These are phyloP conservation scores for Yoshiicerus persimilis DNA, from an alignment of 1,140 invertebrate species.

Conservation along the genomic window DNA sequence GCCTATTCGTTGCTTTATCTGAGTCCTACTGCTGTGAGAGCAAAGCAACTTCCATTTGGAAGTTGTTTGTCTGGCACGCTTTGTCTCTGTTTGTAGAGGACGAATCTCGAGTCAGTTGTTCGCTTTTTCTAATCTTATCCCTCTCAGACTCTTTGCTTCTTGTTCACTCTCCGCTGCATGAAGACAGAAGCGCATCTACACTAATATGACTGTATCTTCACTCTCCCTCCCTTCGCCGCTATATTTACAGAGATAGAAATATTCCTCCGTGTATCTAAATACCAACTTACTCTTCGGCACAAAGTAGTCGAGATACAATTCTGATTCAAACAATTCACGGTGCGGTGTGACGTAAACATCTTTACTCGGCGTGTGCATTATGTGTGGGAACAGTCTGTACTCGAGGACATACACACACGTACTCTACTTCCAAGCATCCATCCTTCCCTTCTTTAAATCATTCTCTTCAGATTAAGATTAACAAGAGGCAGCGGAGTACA, in stretches of 20 bases:
- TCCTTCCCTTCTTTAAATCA: neutral
- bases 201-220: neutral
- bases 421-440: neutral
- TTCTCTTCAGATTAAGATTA: neutral
- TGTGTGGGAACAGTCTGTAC: neutral
- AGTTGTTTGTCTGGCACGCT: neutral
- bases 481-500: neutral
- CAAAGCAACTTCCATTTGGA: neutral
- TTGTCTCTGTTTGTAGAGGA: neutral
- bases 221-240: neutral
- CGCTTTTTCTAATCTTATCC: conserved; percentile 9
- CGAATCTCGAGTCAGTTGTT: neutral
- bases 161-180: neutral
- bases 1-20: neutral
- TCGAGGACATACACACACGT: neutral
- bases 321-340: neutral
- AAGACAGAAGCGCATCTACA: no score
- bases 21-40: neutral
- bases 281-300: neutral
- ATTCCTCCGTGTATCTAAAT: neutral
- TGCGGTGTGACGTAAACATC: neutral
- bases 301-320: neutral
- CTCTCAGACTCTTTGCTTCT: neutral
- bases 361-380: neutral
- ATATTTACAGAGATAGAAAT: neutral